Evolutionary conservation across 2,113 vertebrate genomes (phyloP).

Genomic region (Centrocercus urophasianus): DNA sequence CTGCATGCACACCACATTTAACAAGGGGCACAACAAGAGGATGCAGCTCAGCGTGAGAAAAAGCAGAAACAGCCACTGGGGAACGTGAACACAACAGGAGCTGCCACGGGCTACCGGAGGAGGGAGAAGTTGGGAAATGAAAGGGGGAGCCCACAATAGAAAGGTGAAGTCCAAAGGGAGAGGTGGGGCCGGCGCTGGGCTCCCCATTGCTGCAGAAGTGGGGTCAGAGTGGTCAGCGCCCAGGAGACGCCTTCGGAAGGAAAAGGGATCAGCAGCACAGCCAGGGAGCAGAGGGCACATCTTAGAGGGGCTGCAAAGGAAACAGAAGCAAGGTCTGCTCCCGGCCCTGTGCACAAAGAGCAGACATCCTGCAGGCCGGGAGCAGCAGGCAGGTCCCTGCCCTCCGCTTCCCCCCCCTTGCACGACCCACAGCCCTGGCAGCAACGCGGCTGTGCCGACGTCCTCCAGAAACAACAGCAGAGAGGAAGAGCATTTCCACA

Average conservation of each 20-base stretch:
- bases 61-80: background rate
- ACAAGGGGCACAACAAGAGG: background rate
- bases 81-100: background rate
- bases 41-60: background rate
- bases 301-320: background rate
- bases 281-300: conserved; percentile 46
- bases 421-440: background rate
- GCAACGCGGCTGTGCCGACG: background rate
- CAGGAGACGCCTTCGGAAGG: background rate
- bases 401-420: background rate
- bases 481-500: conserved; percentile 48
- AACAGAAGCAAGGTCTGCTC: background rate
- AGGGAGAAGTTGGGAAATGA: background rate
- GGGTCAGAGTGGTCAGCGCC: background rate
- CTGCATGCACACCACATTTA: background rate
- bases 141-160: background rate
- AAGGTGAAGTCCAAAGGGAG: background rate
- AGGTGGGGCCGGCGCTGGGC: background rate
- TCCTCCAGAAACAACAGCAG: conserved; percentile 31
- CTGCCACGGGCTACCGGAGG: background rate
- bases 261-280: background rate
- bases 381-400: conserved; percentile 18
- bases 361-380: conserved; percentile 38
- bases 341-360: conserved; percentile 45
- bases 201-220: fast-evolving